These are phyloP conservation scores for Tiphia femorata DNA, from an alignment of 2,888 invertebrate species.

Conservation along the genomic window DNA sequence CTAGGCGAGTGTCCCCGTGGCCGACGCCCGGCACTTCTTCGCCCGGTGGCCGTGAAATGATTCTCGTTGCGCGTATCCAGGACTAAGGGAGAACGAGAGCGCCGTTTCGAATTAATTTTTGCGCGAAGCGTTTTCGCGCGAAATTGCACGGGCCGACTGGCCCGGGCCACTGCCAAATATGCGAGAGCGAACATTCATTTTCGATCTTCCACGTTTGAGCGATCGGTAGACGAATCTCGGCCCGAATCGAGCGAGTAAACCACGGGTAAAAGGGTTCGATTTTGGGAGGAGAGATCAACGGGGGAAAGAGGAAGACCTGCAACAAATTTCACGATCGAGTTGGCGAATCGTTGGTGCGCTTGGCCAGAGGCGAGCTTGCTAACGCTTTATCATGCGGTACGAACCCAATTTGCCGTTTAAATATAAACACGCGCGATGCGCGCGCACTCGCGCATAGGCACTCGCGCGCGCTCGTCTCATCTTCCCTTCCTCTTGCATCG, in stretches of 20 bases:
- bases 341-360: conserved; percentile 4
- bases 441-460: neutral
- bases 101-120: too few species aligned
- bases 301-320: neutral
- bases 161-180: neutral
- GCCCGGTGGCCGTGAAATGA: too few species aligned
- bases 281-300: neutral
- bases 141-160: too few species aligned
- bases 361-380: conserved; percentile 14
- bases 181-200: neutral
- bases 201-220: neutral
- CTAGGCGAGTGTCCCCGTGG: too few species aligned
- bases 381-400: conserved; percentile 27
- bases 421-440: conserved; percentile 21
- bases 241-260: neutral
- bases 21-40: too few species aligned
- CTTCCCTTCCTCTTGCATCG: too few species aligned
- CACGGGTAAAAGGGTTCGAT: neutral
- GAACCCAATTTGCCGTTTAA: conserved; percentile 39
- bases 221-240: neutral
- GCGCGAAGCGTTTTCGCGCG: too few species aligned
- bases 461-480: too few species aligned
- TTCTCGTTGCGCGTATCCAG: too few species aligned
- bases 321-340: conserved; percentile 36
- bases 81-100: too few species aligned